Evolutionary conservation across 2,113 vertebrate genomes (phyloP), one percentile per base, ranked within the genome.

Genomic region (Calcarius ornatus): DNA sequence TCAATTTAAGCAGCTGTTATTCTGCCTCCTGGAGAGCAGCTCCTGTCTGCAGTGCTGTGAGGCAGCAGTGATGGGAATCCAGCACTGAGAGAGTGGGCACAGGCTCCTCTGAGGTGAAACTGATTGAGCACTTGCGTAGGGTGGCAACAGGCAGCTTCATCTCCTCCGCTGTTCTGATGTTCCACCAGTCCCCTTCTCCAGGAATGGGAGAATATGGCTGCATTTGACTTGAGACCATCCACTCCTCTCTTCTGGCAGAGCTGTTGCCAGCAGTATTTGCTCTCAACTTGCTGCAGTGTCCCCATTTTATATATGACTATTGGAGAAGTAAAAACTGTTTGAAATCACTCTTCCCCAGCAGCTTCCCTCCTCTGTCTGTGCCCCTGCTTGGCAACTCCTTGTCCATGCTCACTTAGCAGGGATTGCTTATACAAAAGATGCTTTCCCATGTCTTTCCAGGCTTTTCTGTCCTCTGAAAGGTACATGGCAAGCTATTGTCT

Each of bases 111-210:
- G 5, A 30, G 30, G 42, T 43, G 80, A 88, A 68, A 60, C 19
- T 24, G 16, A 23, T 20, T 2, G 2, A 81, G n/a, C 1, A 0
- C 10, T 42, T 14, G 21, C 2, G 2, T 18, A 43, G 48, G 61
- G 27, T 37, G 0, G 0, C 27, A 60, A 56, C 10, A 31, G 57
- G 27, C 4, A 4, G 9, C 21, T 76, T 86, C 38, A 60, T 43
- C n/a, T 64, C 5, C 59, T 76, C 33, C 43, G 9, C 16, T 6
- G 0, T 6, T 59, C 33, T 2, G 1, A 27, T 1, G 0, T 57
- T 38, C 6, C 15, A 10, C 11, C 5, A 4, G 11, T 12, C 3
- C 15, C 21, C 24, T 68, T 79, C 6, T 11, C 24, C 2, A 6
- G 47, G 31, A 68, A 47, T 9, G 53, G 38, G 11, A 56, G 38